Percentiles rank a stretch among this genome's conserved stretches.
Conservation (phyloP, 1,140 invertebrate species). For the Drosophila hydei region DNA sequence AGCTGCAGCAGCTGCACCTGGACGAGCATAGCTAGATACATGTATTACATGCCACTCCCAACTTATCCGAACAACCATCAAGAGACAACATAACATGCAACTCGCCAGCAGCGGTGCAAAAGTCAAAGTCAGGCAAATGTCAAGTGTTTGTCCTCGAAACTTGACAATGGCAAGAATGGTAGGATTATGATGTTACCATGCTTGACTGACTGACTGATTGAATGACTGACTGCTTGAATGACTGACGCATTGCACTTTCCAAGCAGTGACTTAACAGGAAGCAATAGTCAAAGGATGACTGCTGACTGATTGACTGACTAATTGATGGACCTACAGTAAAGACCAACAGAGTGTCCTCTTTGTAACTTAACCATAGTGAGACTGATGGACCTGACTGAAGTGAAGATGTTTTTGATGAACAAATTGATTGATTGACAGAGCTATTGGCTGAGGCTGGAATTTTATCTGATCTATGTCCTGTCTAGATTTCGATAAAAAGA, state of each 20-base stretch:
- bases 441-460: too few relatives aligned
- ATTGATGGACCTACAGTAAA: too few relatives aligned
- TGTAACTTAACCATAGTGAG: too few relatives aligned
- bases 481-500: too few relatives aligned
- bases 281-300: too few relatives aligned
- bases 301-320: too few relatives aligned
- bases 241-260: not conserved
- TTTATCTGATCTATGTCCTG: too few relatives aligned
- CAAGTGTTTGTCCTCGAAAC: constrained; percentile 2
- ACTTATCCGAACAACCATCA: not conserved
- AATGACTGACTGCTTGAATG: not conserved
- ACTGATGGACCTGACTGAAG: too few relatives aligned
- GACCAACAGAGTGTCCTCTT: too few relatives aligned
- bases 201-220: not conserved
- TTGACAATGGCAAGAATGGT: not conserved
- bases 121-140: constrained; percentile 20
- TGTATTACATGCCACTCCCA: not conserved
- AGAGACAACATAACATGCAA: not conserved
- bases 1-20: not conserved
- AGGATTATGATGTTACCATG: not conserved
- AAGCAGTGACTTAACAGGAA: not conserved
- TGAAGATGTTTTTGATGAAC: too few relatives aligned
- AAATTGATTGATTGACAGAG: too few relatives aligned
- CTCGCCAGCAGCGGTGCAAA: not conserved
- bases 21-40: constrained; percentile 49